A percentile compares a stretch with the other conserved stretches of the same genome.
Evolutionary conservation across 2,113 vertebrate species (phyloP).

Genomic region (Casuarius casuarius): DNA sequence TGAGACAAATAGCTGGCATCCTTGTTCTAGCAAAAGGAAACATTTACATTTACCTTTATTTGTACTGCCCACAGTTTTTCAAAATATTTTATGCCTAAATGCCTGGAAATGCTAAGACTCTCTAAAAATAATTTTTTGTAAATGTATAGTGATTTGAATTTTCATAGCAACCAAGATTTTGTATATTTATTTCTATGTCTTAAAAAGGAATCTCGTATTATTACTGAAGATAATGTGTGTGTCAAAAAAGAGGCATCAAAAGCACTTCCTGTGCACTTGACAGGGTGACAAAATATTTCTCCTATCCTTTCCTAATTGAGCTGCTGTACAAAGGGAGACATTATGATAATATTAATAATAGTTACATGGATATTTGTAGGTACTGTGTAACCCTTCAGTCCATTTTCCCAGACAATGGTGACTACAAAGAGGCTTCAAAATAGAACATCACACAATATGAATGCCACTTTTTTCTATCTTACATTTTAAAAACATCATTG

Average conservation of each 20-base stretch:
- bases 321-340: constrained; percentile 84
- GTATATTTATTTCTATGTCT: constrained; percentile 71
- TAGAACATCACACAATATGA: constrained; percentile 96
- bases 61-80: constrained; percentile 28
- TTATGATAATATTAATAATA: constrained; percentile 94
- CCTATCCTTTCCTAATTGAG: constrained; percentile 92
- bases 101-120: constrained; percentile 22
- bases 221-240: constrained; percentile 82
- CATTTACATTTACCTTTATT: not conserved
- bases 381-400: constrained; percentile 91
- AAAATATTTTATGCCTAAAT: constrained; percentile 47
- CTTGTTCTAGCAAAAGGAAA: not conserved
- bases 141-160: constrained; percentile 25
- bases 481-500: constrained; percentile 92
- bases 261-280: constrained; percentile 90
- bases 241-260: constrained; percentile 86
- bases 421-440: constrained; percentile 90
- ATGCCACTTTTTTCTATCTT: constrained; percentile 97
- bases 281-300: constrained; percentile 98
- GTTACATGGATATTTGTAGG: constrained; percentile 91
- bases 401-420: constrained; percentile 89
- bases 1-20: constrained; percentile 4
- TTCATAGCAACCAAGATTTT: constrained; percentile 62
- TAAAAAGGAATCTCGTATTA: constrained; percentile 76
- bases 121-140: constrained; percentile 18